Base-by-base conservation (phyloP, 2,888 invertebrate genomes). In the Serripes groenlandicus region DNA sequence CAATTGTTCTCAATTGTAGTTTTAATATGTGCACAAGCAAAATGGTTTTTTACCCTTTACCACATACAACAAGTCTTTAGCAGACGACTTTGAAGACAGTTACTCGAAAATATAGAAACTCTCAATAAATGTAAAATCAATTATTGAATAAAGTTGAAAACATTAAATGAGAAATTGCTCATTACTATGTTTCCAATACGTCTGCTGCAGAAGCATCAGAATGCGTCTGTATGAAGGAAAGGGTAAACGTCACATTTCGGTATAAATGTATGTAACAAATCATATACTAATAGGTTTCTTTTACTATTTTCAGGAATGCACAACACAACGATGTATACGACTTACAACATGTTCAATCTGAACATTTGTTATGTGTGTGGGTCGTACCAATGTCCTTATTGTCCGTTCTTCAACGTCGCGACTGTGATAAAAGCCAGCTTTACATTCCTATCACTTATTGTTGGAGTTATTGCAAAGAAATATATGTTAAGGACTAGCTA, bases 301-400 rank as follows among this genome's bases (percentile, higher is more conserved):
- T 62, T 2, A 32, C 28, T 72, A 77, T 30, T 91, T 87, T 28
- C 91, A 94, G 94, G 94, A 54, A 89, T 93, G 89, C 92, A 92
- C 89, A 93, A 92, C 85, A 91, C 92, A n/a, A 85, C 92, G 2
- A 80, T 94, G 82, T 94, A 94, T 85, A 92, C 91, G 2, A 92
- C 93, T 0, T 90, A 91, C 81, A 91, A 92, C 75, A 89, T 94
- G 80, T 94, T 94, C 84, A 93, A 92, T 64, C 89, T 92, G 62
- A 94, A 94, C 88, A 93, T 95, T 58, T 95, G 95, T 84, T 94
- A 93, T 68, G 94, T 94, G 58, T 95, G 95, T 83, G 95, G 94
- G 0, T 95, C 95, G 3, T 95, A 94, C 88, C 94, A 95, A 88
- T 95, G 95, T 87, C 95, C 95, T 0, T 95, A 95, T 83, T 95